phyloP scores from a whole-genome alignment of 2,113 vertebrate genomes.

The Halichoeres trimaculatus region DNA sequence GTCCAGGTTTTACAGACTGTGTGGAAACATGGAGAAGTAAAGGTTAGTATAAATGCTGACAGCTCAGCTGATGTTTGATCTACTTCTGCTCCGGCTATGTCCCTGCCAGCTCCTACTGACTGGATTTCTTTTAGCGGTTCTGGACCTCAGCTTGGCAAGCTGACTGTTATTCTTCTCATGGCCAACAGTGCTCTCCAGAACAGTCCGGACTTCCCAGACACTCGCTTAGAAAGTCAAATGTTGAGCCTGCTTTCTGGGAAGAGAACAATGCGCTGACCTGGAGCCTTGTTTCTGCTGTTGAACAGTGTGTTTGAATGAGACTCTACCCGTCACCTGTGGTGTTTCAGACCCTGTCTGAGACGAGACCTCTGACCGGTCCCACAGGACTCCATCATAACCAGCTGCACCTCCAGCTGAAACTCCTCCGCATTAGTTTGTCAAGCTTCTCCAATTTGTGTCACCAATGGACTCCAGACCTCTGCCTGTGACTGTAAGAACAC shows the following conservation, averaged over 20 bases:
- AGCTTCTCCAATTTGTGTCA: neutral
- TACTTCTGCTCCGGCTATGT: neutral
- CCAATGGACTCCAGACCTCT: constrained; percentile 18
- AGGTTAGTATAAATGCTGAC: too few species aligned
- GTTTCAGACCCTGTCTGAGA: neutral
- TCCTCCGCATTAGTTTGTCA: neutral
- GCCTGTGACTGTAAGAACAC: neutral
- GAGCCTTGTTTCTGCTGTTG: neutral
- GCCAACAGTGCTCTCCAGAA: neutral
- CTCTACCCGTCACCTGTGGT: neutral
- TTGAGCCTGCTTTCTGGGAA: neutral
- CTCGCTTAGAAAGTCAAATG: neutral
- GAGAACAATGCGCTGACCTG: constrained; percentile 2
- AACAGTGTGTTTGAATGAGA: neutral
- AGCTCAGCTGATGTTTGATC: too few species aligned
- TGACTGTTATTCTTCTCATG: neutral
- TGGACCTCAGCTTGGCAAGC: neutral
- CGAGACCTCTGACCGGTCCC: neutral
- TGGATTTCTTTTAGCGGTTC: too few species aligned
- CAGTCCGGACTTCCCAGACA: neutral
- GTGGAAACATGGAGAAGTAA: too few species aligned
- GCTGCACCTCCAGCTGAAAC: constrained; percentile 5
- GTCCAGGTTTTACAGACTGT: too few species aligned
- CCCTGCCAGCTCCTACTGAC: neutral
- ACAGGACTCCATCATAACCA: constrained; percentile 20